phyloP scores from a whole-genome alignment of 2,113 vertebrate genomes.

The Prochilodus magdalenae region DNA sequence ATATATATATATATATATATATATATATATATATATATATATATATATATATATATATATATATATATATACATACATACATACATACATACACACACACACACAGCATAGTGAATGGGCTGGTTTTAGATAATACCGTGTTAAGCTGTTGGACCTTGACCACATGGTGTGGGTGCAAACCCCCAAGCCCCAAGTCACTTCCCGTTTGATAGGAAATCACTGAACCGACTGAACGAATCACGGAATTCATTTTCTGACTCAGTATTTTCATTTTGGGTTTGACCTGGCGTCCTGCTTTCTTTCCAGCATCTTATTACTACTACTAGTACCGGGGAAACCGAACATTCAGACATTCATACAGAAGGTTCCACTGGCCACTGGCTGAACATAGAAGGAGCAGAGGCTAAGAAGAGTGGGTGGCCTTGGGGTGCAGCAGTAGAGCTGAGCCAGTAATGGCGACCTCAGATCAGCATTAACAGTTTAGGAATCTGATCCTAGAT shows the following conservation, averaged over 20 bases:
- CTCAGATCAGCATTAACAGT: not conserved
- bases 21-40: no score
- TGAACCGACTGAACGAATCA: slow-evolving; percentile 24
- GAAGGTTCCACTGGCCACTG: slow-evolving; percentile 51
- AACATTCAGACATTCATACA: slow-evolving; percentile 63
- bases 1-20: no score
- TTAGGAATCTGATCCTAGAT: slow-evolving; percentile 24
- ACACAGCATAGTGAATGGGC: no score
- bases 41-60: no score
- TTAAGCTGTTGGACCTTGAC: no score
- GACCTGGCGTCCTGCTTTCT: slow-evolving; percentile 60
- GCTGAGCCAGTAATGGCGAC: not conserved
- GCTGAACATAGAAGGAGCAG: not conserved
- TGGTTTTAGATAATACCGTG: no score
- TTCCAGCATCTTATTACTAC: slow-evolving; percentile 72
- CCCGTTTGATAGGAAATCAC: slow-evolving; percentile 11
- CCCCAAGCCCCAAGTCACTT: no score
- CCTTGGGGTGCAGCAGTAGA: no score
- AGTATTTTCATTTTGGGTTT: slow-evolving; percentile 71
- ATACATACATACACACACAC: no score
- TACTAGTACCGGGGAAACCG: slow-evolving; percentile 74
- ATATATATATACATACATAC: no score
- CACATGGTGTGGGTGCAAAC: no score
- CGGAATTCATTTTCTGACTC: slow-evolving; percentile 64
- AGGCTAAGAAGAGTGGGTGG: not conserved